These are phyloP conservation scores for Morinoia aosen DNA, from an alignment of 2,888 invertebrate genomes.

Conservation along the genomic window DNA sequence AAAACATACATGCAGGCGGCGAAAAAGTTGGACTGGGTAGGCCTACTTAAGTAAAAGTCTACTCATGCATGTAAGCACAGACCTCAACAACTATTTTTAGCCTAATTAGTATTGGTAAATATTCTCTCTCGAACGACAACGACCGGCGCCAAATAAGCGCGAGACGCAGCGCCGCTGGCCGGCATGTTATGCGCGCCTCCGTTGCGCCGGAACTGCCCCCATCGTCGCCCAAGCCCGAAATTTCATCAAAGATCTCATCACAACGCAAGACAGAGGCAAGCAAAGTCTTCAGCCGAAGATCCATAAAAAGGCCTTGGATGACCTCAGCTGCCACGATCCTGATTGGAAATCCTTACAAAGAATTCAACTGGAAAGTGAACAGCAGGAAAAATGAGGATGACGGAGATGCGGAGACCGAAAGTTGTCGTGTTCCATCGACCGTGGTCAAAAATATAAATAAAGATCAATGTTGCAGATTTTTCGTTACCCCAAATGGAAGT, in stretches of 20 bases:
- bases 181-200: not conserved
- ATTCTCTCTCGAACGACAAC: not conserved
- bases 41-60: too few species aligned
- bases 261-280: not conserved
- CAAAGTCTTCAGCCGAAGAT: slow-evolving; percentile 3
- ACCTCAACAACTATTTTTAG: too few species aligned
- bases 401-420: not conserved
- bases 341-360: slow-evolving; percentile 18
- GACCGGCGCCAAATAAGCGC: not conserved
- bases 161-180: not conserved
- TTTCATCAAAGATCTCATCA: not conserved
- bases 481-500: not conserved
- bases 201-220: not conserved
- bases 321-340: slow-evolving; percentile 7
- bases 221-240: not conserved
- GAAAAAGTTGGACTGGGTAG: too few species aligned
- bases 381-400: not conserved
- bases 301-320: not conserved
- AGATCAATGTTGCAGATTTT: not conserved
- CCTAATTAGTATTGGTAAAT: not conserved
- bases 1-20: too few species aligned
- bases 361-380: slow-evolving; percentile 16
- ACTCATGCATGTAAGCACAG: too few species aligned
- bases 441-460: not conserved
- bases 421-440: not conserved